phyloP scores from a whole-genome alignment of 2,113 vertebrate genomes.

The Laterallus jamaicensis region DNA sequence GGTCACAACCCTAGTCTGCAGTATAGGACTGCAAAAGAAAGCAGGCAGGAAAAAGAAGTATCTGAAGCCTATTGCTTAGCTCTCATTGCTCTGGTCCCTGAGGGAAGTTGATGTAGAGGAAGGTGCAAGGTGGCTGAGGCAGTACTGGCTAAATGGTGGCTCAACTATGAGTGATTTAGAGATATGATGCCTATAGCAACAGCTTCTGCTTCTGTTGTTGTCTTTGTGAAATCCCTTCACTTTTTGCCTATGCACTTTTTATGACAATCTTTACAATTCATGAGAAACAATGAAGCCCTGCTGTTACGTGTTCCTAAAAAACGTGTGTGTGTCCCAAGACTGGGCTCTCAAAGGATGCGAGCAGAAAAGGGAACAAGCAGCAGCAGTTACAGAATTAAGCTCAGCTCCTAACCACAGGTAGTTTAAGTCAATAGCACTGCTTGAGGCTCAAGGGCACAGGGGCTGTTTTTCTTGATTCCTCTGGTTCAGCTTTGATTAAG shows the following conservation, averaged over 20 bases:
- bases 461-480: background rate
- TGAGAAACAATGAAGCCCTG: background rate
- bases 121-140: background rate
- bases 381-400: background rate
- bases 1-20: background rate
- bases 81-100: background rate
- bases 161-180: background rate
- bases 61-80: background rate
- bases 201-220: background rate
- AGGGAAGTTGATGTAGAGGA: background rate
- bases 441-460: background rate
- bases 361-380: background rate
- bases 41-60: background rate
- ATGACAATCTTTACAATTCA: background rate
- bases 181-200: fast-evolving
- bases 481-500: background rate
- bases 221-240: background rate
- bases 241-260: background rate
- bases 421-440: background rate
- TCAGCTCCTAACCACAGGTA: background rate
- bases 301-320: background rate
- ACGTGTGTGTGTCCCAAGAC: background rate
- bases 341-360: background rate
- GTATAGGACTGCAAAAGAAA: background rate
- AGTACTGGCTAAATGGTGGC: fast-evolving